Percentiles rank a stretch among this genome's conserved stretches.
Evolutionary conservation across 2,113 vertebrate genomes (phyloP).

Genomic region (Barbus barbus): DNA sequence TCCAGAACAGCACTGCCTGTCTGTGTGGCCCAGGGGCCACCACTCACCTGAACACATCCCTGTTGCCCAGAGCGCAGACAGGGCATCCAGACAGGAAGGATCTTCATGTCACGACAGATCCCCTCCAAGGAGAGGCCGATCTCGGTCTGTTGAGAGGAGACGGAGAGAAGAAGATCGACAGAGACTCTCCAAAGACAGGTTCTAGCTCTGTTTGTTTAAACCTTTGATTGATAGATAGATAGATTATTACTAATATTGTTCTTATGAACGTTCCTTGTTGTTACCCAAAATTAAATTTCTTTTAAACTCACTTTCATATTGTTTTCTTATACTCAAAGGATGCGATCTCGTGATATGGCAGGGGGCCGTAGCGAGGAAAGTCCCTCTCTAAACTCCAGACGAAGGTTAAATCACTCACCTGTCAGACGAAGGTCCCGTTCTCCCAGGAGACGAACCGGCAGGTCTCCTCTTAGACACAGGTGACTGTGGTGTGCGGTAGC

Average conservation of each 20-base stretch:
- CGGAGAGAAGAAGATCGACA: no score
- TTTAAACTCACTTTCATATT: not conserved
- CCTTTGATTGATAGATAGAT: not conserved
- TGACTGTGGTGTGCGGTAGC: slow-evolving; percentile 58
- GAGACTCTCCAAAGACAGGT: slow-evolving; percentile 84
- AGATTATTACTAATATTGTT: not conserved
- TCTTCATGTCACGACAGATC: slow-evolving; percentile 84
- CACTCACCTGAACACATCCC: slow-evolving; percentile 74
- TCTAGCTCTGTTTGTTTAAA: not conserved
- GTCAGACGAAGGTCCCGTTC: slow-evolving; percentile 77
- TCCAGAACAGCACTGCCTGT: slow-evolving; percentile 81
- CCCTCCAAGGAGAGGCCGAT: slow-evolving; percentile 76
- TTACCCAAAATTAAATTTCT: not conserved
- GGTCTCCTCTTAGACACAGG: slow-evolving; percentile 86
- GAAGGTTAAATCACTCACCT: slow-evolving; percentile 74
- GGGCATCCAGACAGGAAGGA: slow-evolving; percentile 81
- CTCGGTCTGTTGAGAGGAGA: no score
- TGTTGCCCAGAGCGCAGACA: slow-evolving; percentile 74
- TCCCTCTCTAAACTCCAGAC: slow-evolving; percentile 66
- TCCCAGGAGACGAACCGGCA: slow-evolving; percentile 83
- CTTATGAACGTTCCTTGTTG: not conserved
- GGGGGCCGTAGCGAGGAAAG: slow-evolving; percentile 69
- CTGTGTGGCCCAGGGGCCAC: slow-evolving; percentile 80
- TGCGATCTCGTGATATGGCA: slow-evolving; percentile 68
- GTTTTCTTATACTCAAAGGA: slow-evolving; percentile 65